Conservation (phyloP, 2,888 invertebrate species). For the Anorthoa munda region DNA sequence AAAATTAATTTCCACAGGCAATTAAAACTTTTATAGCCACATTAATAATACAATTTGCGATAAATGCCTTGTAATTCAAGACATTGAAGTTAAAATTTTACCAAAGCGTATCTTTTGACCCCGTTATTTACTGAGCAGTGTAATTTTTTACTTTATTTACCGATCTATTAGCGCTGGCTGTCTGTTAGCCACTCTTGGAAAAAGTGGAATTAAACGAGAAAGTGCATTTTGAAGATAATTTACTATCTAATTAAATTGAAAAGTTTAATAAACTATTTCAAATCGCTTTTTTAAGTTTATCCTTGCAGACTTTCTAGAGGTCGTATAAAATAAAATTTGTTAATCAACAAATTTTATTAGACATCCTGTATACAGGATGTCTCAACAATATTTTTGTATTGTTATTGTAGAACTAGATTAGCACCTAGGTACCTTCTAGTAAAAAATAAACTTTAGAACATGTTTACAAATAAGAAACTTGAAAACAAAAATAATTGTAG, state of each 20-base stretch:
- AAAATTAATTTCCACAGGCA: neutral
- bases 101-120: constrained; percentile 75
- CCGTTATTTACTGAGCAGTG: constrained; percentile 69
- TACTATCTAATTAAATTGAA: constrained; percentile 3
- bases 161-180: constrained; percentile 53
- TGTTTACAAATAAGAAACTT: constrained; percentile 36
- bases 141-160: constrained; percentile 67
- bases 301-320: too few species aligned
- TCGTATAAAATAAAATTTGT: too few species aligned
- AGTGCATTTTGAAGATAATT: constrained; percentile 46
- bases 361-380: constrained; percentile 1
- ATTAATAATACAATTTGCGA: constrained; percentile 35
- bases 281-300: neutral
- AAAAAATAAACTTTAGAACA: constrained; percentile 7
- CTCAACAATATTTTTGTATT: neutral
- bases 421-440: too few species aligned
- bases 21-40: constrained; percentile 8
- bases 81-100: constrained; percentile 67
- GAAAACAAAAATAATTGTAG: constrained; percentile 33
- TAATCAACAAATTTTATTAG: too few species aligned
- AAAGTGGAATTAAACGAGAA: constrained; percentile 52
- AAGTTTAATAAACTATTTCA: neutral
- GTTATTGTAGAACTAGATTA: neutral
- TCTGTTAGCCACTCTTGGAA: constrained; percentile 48
- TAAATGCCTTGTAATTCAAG: constrained; percentile 56